Conservation (phyloP, 2,888 invertebrate species). For the Hyalella azteca region DNA sequence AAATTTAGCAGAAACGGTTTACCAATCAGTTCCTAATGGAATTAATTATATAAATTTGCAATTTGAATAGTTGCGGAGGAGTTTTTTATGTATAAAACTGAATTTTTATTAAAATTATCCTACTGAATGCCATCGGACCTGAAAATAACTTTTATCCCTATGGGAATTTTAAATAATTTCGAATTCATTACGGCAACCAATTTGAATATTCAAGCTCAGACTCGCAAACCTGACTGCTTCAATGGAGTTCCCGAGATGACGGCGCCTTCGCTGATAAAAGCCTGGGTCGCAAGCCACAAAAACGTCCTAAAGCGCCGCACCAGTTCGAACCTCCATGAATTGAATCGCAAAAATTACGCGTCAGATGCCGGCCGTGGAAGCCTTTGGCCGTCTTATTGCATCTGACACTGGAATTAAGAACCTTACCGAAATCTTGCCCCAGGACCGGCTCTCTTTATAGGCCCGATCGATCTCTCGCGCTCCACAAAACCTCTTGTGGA, state of each 20-base stretch:
- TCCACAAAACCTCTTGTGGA: constrained; percentile 22
- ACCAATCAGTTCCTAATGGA: too few relatives aligned
- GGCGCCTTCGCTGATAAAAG: constrained; percentile 6
- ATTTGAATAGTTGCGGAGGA: too few relatives aligned
- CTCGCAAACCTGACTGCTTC: background rate
- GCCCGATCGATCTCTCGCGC: constrained; percentile 18
- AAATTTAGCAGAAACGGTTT: too few relatives aligned
- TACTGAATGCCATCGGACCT: too few relatives aligned
- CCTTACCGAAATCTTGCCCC: constrained; percentile 5
- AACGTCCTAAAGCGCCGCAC: constrained; percentile 15
- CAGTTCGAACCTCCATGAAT: constrained; percentile 34
- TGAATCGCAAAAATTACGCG: constrained; percentile 39
- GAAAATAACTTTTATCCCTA: too few relatives aligned
- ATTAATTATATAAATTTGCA: too few relatives aligned
- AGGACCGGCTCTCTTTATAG: constrained; percentile 18
- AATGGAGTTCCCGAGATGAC: background rate
- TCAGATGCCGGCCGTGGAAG: constrained; percentile 27
- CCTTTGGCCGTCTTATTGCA: constrained; percentile 36
- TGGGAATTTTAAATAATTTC: too few relatives aligned
- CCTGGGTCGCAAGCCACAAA: constrained; percentile 17
- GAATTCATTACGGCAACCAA: too few relatives aligned
- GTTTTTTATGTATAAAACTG: too few relatives aligned
- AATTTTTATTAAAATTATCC: too few relatives aligned
- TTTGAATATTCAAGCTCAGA: background rate
- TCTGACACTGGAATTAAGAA: constrained; percentile 34